These are phyloP conservation scores for Gobiocypris rarus DNA, from an alignment of 2,113 vertebrate species.

Conservation along the genomic window DNA sequence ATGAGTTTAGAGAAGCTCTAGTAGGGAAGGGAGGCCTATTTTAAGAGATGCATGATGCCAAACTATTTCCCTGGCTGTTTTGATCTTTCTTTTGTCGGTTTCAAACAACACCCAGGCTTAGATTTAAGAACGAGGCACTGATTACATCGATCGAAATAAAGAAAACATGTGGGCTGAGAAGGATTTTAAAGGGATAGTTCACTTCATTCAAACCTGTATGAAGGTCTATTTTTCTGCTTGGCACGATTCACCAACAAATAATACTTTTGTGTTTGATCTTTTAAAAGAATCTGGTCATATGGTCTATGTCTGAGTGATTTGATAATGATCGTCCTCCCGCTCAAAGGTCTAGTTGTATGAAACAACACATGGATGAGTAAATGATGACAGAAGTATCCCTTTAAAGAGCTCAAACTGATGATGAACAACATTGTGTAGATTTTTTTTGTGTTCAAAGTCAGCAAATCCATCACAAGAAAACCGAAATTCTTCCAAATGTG, in stretches of 20 bases:
- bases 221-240: not conserved
- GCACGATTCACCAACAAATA: not conserved
- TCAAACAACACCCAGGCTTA: not conserved
- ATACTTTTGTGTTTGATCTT: not conserved
- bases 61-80: slow-evolving; percentile 65
- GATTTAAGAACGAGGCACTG: not conserved
- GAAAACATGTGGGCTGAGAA: not conserved
- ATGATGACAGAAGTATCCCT: not conserved
- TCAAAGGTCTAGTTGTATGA: no score
- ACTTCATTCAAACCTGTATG: not conserved
- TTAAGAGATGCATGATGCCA: slow-evolving; percentile 70
- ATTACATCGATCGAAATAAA: not conserved
- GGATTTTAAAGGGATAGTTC: not conserved
- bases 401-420: not conserved
- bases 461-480: slow-evolving; percentile 3
- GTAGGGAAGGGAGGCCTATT: slow-evolving; percentile 46
- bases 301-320: not conserved
- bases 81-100: slow-evolving; percentile 68
- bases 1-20: slow-evolving; percentile 62
- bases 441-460: not conserved
- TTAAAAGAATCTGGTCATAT: not conserved
- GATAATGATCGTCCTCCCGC: not conserved
- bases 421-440: not conserved
- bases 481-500: slow-evolving; percentile 1
- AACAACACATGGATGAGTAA: not conserved